A percentile compares a stretch with the other conserved stretches of the same genome.
Evolutionary conservation across 2,113 vertebrate species (phyloP).

Genomic region (Syngnathus floridae): DNA sequence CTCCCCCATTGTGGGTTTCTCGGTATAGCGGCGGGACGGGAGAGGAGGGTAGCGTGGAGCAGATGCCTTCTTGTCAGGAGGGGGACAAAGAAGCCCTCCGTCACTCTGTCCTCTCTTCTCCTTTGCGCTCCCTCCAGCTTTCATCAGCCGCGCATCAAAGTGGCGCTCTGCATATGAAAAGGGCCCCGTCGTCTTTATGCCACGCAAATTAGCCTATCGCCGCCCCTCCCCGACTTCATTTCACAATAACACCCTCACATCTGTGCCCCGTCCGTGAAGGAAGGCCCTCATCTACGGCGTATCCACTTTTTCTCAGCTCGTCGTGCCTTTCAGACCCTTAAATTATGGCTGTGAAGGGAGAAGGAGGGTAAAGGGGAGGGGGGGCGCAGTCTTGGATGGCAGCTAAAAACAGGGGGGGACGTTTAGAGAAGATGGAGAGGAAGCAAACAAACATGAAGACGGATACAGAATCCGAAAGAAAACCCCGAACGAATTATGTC

Average conservation of each 20-base stretch:
- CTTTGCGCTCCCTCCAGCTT: slow-evolving; percentile 57
- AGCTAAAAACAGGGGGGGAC: slow-evolving; percentile 41
- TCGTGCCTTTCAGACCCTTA: slow-evolving; percentile 75
- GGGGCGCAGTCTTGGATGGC: slow-evolving; percentile 40
- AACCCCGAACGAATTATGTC: slow-evolving; percentile 53
- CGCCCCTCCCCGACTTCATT: slow-evolving; percentile 54
- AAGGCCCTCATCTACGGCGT: slow-evolving; percentile 62
- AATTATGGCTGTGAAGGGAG: slow-evolving; percentile 68
- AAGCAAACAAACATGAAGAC: slow-evolving; percentile 24
- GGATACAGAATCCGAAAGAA: slow-evolving; percentile 26
- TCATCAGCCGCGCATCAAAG: slow-evolving; percentile 70
- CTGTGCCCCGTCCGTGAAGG: slow-evolving; percentile 65
- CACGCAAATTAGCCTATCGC: slow-evolving; percentile 69
- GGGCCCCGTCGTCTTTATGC: slow-evolving; percentile 61
- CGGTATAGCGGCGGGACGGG: slow-evolving; percentile 20
- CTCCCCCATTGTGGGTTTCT: slow-evolving; percentile 65
- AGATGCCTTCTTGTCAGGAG: slow-evolving; percentile 82
- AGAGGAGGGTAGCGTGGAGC: slow-evolving; percentile 67
- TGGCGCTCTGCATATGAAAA: slow-evolving; percentile 70
- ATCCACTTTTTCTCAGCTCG: slow-evolving; percentile 53
- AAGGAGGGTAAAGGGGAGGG: slow-evolving; percentile 46
- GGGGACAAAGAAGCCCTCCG: slow-evolving; percentile 78
- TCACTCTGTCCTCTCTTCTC: slow-evolving; percentile 59
- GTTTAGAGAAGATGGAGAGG: slow-evolving; percentile 36
- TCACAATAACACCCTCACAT: slow-evolving; percentile 67